Evolutionary conservation across 2,797 vertebrate species (phyloP).

Genomic region (Champsocephalus esox): DNA sequence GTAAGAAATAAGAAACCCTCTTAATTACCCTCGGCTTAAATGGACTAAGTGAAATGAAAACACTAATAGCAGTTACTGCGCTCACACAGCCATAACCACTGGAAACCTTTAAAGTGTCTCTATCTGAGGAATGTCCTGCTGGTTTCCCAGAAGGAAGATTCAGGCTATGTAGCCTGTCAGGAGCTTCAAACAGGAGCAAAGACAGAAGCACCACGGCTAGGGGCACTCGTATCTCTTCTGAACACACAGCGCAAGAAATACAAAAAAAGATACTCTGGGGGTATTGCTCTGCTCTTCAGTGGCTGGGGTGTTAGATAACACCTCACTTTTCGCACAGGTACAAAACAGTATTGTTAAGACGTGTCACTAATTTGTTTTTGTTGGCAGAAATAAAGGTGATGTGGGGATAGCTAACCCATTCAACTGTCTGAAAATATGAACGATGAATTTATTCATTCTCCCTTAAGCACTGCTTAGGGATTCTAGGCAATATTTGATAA

Average conservation of each 20-base stretch:
- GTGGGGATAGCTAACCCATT: constrained; percentile 56
- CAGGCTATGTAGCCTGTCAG: constrained; percentile 69
- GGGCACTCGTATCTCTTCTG: constrained; percentile 70
- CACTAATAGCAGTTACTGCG: constrained; percentile 51
- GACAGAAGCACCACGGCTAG: constrained; percentile 58
- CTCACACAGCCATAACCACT: constrained; percentile 50
- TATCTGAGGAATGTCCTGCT: constrained; percentile 72
- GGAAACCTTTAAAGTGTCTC: constrained; percentile 67
- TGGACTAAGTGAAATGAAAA: constrained; percentile 52
- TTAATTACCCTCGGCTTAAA: constrained; percentile 59
- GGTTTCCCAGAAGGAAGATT: constrained; percentile 71
- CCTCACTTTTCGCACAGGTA: constrained; percentile 60
- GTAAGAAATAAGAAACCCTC: constrained; percentile 24
- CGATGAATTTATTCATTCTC: constrained; percentile 58
- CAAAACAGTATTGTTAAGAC: constrained; percentile 58
- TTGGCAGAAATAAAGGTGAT: constrained; percentile 59
- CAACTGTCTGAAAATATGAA: constrained; percentile 58
- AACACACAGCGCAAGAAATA: constrained; percentile 64
- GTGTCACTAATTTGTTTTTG: constrained; percentile 66
- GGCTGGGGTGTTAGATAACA: constrained; percentile 61
- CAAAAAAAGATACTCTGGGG: constrained; percentile 36
- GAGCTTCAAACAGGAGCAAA: constrained; percentile 74
- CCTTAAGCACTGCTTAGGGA: constrained; percentile 53
- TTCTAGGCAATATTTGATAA: constrained; percentile 64
- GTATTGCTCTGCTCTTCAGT: constrained; percentile 47